Percentiles rank a stretch among this genome's conserved stretches.
Conservation (phyloP, 2,113 vertebrate genomes). For the Sebastes schlegelii region DNA sequence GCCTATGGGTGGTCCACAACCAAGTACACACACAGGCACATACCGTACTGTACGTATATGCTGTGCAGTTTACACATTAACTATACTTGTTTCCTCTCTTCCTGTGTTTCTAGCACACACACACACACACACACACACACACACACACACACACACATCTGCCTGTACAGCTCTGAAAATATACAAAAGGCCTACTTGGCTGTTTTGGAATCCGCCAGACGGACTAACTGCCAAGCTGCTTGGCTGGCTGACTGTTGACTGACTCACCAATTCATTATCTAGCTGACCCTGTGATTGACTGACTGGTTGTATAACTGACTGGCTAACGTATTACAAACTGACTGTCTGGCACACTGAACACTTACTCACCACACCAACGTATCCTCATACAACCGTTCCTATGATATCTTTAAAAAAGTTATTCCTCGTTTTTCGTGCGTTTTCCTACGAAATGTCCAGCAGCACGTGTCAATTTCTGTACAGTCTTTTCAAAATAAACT, state of each 20-base stretch:
- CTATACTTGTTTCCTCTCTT: constrained; percentile 15
- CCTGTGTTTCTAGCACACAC: constrained; percentile 14
- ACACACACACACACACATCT: constrained; percentile 53
- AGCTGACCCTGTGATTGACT: background rate
- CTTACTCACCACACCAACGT: background rate
- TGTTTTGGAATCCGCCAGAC: constrained; percentile 21
- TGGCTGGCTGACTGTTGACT: constrained; percentile 12
- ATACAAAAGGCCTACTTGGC: constrained; percentile 65
- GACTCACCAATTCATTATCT: constrained; percentile 6
- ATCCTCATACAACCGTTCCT: too few relatives aligned
- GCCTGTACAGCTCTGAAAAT: constrained; percentile 71
- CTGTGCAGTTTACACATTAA: constrained; percentile 32
- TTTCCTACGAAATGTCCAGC: too few relatives aligned
- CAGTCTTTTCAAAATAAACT: too few relatives aligned
- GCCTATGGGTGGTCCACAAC: constrained; percentile 76
- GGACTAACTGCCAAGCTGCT: constrained; percentile 13
- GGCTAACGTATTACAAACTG: background rate
- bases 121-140: constrained; percentile 14
- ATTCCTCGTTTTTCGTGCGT: too few relatives aligned
- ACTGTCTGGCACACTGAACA: background rate
- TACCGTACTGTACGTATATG: constrained; percentile 26
- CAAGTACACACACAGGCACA: constrained; percentile 36
- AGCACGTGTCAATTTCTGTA: too few relatives aligned
- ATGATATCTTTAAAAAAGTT: too few relatives aligned
- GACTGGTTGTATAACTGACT: constrained; percentile 15